phyloP scores from a whole-genome alignment of 2,888 invertebrate genomes.

The Cosmia trapezina region DNA sequence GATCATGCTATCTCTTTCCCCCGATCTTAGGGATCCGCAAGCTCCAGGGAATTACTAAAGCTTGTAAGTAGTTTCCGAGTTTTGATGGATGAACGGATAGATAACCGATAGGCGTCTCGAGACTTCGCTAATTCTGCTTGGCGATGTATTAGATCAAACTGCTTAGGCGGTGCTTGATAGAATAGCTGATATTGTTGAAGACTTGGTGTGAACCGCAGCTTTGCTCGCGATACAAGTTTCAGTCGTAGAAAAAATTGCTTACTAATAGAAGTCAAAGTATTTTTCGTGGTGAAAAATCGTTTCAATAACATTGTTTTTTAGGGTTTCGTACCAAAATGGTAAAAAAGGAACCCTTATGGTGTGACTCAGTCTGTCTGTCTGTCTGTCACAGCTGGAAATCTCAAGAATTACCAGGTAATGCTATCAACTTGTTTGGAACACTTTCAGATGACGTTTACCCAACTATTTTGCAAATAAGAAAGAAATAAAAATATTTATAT shows the following conservation, averaged over 20 bases:
- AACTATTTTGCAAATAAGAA: too few species aligned
- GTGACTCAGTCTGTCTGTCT: too few species aligned
- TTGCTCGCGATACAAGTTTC: neutral
- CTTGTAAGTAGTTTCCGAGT: slow-evolving; percentile 63
- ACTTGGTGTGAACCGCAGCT: neutral
- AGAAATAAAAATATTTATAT: too few species aligned
- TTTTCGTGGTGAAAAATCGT: neutral
- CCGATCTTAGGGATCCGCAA: slow-evolving; percentile 22
- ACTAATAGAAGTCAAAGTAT: neutral
- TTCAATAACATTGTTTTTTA: neutral
- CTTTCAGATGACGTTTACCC: too few species aligned
- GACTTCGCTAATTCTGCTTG: slow-evolving; percentile 52
- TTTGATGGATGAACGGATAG: slow-evolving; percentile 67
- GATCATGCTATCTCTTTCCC: slow-evolving; percentile 34
- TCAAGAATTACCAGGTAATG: too few species aligned
- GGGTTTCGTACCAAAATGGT: too few species aligned
- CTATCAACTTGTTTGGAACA: too few species aligned
- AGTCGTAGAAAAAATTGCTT: neutral
- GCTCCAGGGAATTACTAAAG: slow-evolving; percentile 51
- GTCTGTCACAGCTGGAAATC: too few species aligned
- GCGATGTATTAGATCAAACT: slow-evolving; percentile 50
- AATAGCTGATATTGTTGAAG: slow-evolving; percentile 25
- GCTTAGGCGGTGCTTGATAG: slow-evolving; percentile 23
- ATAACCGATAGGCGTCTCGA: slow-evolving; percentile 64
- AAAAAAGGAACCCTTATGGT: too few species aligned